Conservation (phyloP, 2,888 invertebrate genomes). For the Icerya purchasi region DNA sequence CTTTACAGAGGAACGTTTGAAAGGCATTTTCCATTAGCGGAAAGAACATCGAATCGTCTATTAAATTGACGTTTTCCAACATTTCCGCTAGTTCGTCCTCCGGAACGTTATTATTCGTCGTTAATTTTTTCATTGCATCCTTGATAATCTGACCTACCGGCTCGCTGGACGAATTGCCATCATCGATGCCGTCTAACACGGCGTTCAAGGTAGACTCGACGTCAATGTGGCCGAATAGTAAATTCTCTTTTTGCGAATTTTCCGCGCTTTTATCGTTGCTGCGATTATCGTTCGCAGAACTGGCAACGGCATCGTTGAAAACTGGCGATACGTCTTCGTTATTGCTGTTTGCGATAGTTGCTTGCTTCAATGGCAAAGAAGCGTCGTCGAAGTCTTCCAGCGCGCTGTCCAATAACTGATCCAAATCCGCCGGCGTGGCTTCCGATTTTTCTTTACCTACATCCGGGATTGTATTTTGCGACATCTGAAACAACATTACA, state of each 20-base stretch:
- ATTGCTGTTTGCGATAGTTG: neutral
- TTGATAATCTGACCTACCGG: neutral
- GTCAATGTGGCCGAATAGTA: slow-evolving; percentile 2
- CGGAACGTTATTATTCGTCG: slow-evolving; percentile 8
- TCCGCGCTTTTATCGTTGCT: neutral
- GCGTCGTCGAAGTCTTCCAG: slow-evolving; percentile 9
- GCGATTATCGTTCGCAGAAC: slow-evolving; percentile 2
- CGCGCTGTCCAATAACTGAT: slow-evolving; percentile 8
- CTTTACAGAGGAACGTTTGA: slow-evolving; percentile 14
- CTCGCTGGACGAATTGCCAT: neutral
- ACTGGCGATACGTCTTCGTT: neutral
- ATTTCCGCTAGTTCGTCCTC: slow-evolving; percentile 10
- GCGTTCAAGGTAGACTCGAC: slow-evolving; percentile 6
- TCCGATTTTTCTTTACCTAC: neutral
- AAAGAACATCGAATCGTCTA: slow-evolving; percentile 9
- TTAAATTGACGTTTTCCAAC: slow-evolving; percentile 10
- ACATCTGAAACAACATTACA: neutral
- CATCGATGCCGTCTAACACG: slow-evolving; percentile 2
- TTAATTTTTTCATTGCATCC: slow-evolving; percentile 6
- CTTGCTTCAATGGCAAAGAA: neutral
- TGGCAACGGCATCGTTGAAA: neutral
- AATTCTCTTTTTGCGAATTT: neutral
- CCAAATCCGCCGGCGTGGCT: neutral
- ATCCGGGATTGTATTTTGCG: too few species aligned
- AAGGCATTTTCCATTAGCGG: slow-evolving; percentile 14